Evolutionary conservation across 2,888 invertebrate species (phyloP).

Genomic region (Thymelicus sylvestris): DNA sequence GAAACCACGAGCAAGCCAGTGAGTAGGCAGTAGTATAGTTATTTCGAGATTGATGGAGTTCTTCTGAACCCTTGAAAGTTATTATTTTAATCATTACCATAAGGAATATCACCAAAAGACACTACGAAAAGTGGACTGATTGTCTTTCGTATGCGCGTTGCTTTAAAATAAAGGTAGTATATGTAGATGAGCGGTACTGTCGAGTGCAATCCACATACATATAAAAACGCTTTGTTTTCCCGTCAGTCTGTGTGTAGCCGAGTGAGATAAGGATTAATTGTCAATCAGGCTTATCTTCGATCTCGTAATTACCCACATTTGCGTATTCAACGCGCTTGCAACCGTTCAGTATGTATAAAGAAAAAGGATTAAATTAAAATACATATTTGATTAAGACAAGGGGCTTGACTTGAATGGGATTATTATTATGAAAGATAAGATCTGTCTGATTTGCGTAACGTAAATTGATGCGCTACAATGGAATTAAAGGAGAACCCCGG

Average conservation of each 20-base stretch:
- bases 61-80: too few species aligned
- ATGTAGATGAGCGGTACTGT: constrained; percentile 69
- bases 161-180: constrained; percentile 74
- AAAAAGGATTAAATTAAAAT: constrained; percentile 30
- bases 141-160: background rate
- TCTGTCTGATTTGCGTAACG: background rate
- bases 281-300: constrained; percentile 37
- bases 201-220: constrained; percentile 58
- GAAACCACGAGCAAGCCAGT: too few species aligned
- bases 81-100: too few species aligned
- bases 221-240: constrained; percentile 66
- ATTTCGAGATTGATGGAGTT: too few species aligned
- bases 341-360: constrained; percentile 14
- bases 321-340: constrained; percentile 28
- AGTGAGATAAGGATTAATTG: constrained; percentile 36
- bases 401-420: constrained; percentile 2
- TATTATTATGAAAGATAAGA: background rate
- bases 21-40: too few species aligned
- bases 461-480: background rate
- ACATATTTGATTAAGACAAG: constrained; percentile 24
- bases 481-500: too few species aligned
- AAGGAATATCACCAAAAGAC: too few species aligned
- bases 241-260: constrained; percentile 37
- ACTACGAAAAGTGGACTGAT: background rate
- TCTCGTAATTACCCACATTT: constrained; percentile 33